Conservation (phyloP, 2,888 invertebrate genomes). For the Lasioglossum morio region DNA sequence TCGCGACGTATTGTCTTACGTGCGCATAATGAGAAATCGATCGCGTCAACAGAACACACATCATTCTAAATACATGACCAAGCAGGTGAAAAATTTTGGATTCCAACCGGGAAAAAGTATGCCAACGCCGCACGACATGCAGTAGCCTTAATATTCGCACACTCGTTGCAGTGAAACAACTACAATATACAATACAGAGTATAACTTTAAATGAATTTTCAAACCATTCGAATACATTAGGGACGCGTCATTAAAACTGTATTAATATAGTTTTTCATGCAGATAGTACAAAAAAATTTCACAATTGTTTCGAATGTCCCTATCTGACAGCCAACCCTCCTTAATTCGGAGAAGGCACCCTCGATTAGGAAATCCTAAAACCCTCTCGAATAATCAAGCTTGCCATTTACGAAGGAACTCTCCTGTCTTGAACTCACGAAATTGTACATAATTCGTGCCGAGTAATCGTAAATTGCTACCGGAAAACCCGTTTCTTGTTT, state of each 20-base stretch:
- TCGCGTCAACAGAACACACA: not conserved
- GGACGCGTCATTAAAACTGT: not conserved
- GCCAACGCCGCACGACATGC: not conserved
- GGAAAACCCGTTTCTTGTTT: not conserved
- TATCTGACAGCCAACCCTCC: not conserved
- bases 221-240: not conserved
- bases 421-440: slow-evolving; percentile 10
- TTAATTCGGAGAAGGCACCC: not conserved
- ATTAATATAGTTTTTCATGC: not conserved
- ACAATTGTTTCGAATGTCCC: not conserved
- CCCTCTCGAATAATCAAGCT: slow-evolving; percentile 20
- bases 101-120: not conserved
- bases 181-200: not conserved
- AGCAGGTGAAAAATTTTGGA: slow-evolving; percentile 2
- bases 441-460: slow-evolving; percentile 5
- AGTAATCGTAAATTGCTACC: slow-evolving; percentile 2
- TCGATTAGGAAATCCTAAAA: slow-evolving; percentile 29
- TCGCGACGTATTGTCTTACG: slow-evolving; percentile 14
- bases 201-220: not conserved
- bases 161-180: not conserved
- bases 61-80: not conserved
- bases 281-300: not conserved
- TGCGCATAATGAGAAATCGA: not conserved
- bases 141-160: not conserved
- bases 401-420: slow-evolving; percentile 6